Percentiles rank a stretch among this genome's conserved stretches.
phyloP scores from a whole-genome alignment of 2,888 invertebrate species.

The Phengaris arion region DNA sequence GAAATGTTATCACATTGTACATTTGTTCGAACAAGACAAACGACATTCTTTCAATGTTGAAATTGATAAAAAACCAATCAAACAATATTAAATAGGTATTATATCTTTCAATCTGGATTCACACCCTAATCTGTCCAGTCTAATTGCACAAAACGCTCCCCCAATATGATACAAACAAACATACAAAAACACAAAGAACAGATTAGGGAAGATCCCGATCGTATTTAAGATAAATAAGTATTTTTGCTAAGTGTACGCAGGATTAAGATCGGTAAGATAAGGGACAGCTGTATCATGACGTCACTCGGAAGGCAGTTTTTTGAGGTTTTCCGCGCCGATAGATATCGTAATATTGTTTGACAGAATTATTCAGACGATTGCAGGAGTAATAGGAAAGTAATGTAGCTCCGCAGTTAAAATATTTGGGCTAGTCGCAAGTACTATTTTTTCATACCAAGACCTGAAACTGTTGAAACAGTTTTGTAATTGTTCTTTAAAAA shows the following conservation, averaged over 20 bases:
- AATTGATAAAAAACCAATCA: conserved; percentile 49
- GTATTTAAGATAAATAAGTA: conserved; percentile 76
- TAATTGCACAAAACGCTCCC: conserved; percentile 75
- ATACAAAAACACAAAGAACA: conserved; percentile 64
- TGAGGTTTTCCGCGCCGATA: conserved; percentile 26
- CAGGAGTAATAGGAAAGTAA: background rate
- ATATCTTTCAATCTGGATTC: conserved; percentile 53
- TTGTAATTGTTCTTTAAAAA: too few species aligned
- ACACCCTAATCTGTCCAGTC: conserved; percentile 61
- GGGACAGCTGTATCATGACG: conserved; percentile 58
- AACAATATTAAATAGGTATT: conserved; percentile 46
- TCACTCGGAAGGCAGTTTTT: conserved; percentile 30
- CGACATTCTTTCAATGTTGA: background rate
- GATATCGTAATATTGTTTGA: conserved; percentile 21
- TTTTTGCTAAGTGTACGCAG: conserved; percentile 71
- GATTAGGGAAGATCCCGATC: conserved; percentile 75
- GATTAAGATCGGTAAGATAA: conserved; percentile 73
- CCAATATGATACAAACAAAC: conserved; percentile 63
- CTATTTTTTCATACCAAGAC: too few species aligned
- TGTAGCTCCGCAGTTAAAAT: background rate
- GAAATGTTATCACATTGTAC: background rate
- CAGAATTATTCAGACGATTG: conserved; percentile 20
- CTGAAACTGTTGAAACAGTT: too few species aligned
- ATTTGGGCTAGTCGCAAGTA: too few species aligned
- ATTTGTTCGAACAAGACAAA: background rate